These are phyloP conservation scores for Cosmia trapezina DNA, from an alignment of 2,888 invertebrate genomes.

Conservation along the genomic window DNA sequence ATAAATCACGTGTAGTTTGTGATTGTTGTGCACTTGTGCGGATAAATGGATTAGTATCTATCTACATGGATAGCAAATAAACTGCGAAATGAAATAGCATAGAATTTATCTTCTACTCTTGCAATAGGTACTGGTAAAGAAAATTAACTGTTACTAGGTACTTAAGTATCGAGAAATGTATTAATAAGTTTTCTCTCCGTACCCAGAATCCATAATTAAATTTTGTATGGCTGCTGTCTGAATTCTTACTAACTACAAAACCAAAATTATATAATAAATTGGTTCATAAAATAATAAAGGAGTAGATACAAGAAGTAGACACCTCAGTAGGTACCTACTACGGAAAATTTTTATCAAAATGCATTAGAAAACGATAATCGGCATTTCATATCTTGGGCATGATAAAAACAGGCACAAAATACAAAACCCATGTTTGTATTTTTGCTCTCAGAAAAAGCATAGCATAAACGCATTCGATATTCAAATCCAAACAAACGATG, in stretches of 20 bases:
- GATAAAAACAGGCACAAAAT: slow-evolving; percentile 2
- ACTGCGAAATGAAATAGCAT: slow-evolving; percentile 19
- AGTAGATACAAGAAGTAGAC: neutral
- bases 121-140: neutral
- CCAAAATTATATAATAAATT: neutral
- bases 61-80: slow-evolving; percentile 14
- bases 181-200: neutral
- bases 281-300: neutral
- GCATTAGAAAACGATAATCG: neutral
- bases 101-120: neutral
- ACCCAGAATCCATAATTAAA: neutral
- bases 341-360: neutral
- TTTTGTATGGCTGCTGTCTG: neutral
- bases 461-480: slow-evolving; percentile 61
- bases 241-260: neutral
- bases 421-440: no score
- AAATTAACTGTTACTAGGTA: neutral
- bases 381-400: neutral
- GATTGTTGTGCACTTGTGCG: slow-evolving; percentile 38
- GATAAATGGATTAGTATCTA: slow-evolving; percentile 37
- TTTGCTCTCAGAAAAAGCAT: neutral
- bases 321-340: no score
- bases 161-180: neutral
- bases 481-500: slow-evolving; percentile 71
- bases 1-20: slow-evolving; percentile 36